Evolutionary conservation across 92 coral and sea anemone genomes (phyloP).

Genomic region (Porites divaricata): DNA sequence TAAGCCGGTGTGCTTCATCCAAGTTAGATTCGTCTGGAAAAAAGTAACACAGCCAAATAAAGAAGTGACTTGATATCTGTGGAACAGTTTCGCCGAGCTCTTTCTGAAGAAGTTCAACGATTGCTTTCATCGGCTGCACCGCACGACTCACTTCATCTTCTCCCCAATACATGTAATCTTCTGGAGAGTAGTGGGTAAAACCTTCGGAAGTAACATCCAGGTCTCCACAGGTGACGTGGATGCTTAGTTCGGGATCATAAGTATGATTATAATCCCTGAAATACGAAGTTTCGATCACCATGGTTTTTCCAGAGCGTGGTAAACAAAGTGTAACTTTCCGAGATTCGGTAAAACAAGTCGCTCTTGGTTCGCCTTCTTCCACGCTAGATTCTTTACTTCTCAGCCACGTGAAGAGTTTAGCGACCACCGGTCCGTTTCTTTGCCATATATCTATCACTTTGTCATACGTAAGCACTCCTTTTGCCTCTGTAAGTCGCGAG

Average conservation of each 20-base stretch:
- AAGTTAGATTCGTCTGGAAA: conserved; percentile 35
- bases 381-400: conserved; percentile 27
- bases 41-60: conserved; percentile 61
- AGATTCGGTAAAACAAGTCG: conserved; percentile 31
- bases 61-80: conserved; percentile 46
- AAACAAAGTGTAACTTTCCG: conserved; percentile 20
- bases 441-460: conserved; percentile 59
- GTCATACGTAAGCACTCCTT: conserved; percentile 19
- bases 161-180: conserved; percentile 18
- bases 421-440: conserved; percentile 72
- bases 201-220: conserved; percentile 14
- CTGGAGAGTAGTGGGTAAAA: conserved; percentile 17
- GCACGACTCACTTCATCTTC: conserved; percentile 31
- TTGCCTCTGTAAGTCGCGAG: conserved; percentile 8
- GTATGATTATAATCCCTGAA: conserved; percentile 18
- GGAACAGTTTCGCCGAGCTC: conserved; percentile 56
- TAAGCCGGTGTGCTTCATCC: conserved; percentile 32
- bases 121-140: conserved; percentile 38
- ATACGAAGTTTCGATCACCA: conserved; percentile 32
- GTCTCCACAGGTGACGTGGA: conserved; percentile 41
- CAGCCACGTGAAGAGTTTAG: conserved; percentile 73
- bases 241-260: conserved; percentile 27
- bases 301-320: conserved; percentile 28
- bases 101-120: conserved; percentile 45
- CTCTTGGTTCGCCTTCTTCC: conserved; percentile 38